Conservation (phyloP, 2,797 vertebrate genomes). For the Luscinia megarhynchos region DNA sequence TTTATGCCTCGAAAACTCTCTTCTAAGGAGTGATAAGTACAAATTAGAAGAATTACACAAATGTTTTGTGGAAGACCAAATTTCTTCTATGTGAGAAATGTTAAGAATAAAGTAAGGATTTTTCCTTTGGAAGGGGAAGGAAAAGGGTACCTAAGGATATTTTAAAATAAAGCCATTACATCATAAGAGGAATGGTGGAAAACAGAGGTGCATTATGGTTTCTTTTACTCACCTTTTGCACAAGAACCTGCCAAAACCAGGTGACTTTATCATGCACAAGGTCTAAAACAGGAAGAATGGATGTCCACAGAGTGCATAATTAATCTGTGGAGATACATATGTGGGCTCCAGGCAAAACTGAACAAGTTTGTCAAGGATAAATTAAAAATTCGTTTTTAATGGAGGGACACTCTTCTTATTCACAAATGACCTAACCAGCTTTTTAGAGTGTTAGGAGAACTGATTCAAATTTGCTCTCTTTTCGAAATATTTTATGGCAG, state of each 20-base stretch:
- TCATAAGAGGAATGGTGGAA: neutral
- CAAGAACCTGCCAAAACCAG: neutral
- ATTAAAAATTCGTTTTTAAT: neutral
- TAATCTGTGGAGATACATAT: neutral
- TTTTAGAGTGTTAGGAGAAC: neutral
- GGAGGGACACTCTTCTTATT: neutral
- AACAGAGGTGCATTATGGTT: neutral
- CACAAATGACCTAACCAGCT: neutral
- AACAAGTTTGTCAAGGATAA: neutral
- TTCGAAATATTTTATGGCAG: neutral
- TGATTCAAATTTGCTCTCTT: neutral
- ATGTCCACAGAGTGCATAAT: neutral
- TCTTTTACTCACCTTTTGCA: neutral
- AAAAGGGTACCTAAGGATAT: neutral
- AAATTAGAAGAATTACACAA: neutral
- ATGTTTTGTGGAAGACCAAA: neutral
- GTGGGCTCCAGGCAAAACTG: neutral
- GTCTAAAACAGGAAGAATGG: neutral
- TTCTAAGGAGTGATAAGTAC: neutral
- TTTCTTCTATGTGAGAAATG: neutral
- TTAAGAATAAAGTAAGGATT: neutral
- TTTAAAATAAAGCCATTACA: neutral
- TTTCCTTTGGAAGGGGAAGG: neutral
- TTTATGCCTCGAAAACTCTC: neutral
- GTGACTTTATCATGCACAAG: neutral